Evolutionary conservation across 2,797 vertebrate species (phyloP).

Genomic region (Bradypus variegatus): DNA sequence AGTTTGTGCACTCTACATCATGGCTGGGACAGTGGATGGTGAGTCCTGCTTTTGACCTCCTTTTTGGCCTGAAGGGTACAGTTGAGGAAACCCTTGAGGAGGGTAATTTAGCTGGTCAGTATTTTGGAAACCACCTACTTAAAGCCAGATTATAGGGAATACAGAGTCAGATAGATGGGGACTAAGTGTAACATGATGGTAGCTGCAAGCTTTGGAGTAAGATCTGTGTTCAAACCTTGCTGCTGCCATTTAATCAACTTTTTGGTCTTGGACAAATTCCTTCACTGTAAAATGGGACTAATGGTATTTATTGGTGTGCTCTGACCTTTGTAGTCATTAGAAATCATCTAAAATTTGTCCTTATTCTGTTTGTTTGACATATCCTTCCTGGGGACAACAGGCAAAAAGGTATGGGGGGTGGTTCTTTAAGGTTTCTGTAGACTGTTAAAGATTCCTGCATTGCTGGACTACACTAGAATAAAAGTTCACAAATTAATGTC

Average conservation of each 20-base stretch:
- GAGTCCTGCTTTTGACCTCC: slow-evolving; percentile 62
- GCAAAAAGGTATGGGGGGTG: neutral
- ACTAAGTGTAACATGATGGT: neutral
- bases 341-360: slow-evolving; percentile 5
- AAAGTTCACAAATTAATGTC: neutral
- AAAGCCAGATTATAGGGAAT: neutral
- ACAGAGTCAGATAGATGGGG: neutral
- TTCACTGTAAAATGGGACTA: neutral
- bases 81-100: neutral
- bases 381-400: neutral
- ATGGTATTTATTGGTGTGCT: neutral
- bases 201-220: neutral
- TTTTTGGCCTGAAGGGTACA: slow-evolving; percentile 19
- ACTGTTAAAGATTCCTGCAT: neutral
- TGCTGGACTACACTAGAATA: neutral
- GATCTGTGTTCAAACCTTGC: neutral
- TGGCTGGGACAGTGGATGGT: slow-evolving; percentile 96
- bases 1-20: slow-evolving; percentile 94
- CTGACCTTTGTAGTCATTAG: neutral
- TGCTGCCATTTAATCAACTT: neutral
- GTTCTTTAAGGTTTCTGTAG: neutral
- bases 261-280: neutral
- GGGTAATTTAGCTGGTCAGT: neutral
- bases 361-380: neutral
- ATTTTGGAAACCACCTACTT: neutral